Evolutionary conservation across 2,888 invertebrate species (phyloP).

Genomic region (Tanytarsus gracilentus): DNA sequence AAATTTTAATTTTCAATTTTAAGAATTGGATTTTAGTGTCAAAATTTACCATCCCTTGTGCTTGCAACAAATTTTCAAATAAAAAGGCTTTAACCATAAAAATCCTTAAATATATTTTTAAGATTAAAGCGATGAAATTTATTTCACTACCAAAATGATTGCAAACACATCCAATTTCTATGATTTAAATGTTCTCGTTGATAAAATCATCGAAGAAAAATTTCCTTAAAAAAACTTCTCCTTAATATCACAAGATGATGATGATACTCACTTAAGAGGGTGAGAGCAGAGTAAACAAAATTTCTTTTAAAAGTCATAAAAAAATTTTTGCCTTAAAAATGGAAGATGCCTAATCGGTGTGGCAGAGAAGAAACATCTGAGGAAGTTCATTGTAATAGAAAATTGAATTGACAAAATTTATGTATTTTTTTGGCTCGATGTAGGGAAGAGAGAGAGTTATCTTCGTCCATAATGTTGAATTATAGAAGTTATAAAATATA

Average conservation of each 20-base stretch:
- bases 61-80: too few species aligned
- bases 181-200: neutral
- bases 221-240: neutral
- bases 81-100: too few species aligned
- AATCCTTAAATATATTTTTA: too few species aligned
- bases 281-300: too few species aligned
- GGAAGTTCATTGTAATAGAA: conserved; percentile 12
- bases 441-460: neutral
- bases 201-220: neutral
- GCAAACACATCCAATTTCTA: too few species aligned
- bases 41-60: too few species aligned
- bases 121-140: too few species aligned
- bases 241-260: too few species aligned
- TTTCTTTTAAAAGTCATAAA: conserved; percentile 12
- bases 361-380: neutral
- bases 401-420: conserved; percentile 23
- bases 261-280: too few species aligned
- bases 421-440: conserved; percentile 8
- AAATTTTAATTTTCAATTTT: too few species aligned
- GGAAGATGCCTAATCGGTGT: neutral
- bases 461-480: conserved; percentile 19
- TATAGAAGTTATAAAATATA: conserved; percentile 15
- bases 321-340: neutral
- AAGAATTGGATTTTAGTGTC: too few species aligned
- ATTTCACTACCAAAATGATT: too few species aligned